Percentiles rank a stretch among this genome's conserved stretches.
Conservation (phyloP, 2,797 vertebrate species). For the Ctenochaetus hawaiiensis region DNA sequence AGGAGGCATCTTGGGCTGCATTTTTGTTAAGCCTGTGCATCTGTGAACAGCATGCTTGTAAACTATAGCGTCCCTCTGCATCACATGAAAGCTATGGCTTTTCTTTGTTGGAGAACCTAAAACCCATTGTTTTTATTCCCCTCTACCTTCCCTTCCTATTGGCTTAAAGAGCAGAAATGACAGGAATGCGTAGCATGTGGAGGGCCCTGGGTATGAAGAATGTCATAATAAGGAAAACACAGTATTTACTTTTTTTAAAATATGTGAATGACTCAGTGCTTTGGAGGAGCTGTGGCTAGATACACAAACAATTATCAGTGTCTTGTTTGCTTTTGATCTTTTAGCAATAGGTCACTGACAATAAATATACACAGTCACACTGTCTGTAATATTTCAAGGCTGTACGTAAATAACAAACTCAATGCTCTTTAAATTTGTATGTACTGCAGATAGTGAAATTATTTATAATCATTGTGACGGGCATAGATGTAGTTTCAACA, state of each 20-base stretch:
- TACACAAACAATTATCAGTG: conserved; percentile 22
- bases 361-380: background rate
- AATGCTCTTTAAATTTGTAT: background rate
- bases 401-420: conserved; percentile 2
- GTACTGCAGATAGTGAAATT: conserved; percentile 8
- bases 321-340: conserved; percentile 30
- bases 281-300: conserved; percentile 21
- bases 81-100: conserved; percentile 68
- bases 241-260: conserved; percentile 35
- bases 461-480: conserved; percentile 15
- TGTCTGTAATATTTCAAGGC: background rate
- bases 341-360: conserved; percentile 35
- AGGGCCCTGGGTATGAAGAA: conserved; percentile 61
- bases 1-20: conserved; percentile 57
- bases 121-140: conserved; percentile 48
- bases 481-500: background rate
- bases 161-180: conserved; percentile 66
- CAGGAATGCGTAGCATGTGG: conserved; percentile 68
- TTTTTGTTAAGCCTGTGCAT: conserved; percentile 77
- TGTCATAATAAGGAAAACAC: conserved; percentile 67
- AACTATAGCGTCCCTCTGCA: conserved; percentile 70
- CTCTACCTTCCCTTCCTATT: conserved; percentile 22
- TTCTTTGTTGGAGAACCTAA: conserved; percentile 67
- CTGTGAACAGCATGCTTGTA: conserved; percentile 83
- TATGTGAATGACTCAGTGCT: conserved; percentile 27